Evolutionary conservation across 2,113 vertebrate genomes (phyloP).

Genomic region (Atlantisia rogersi): DNA sequence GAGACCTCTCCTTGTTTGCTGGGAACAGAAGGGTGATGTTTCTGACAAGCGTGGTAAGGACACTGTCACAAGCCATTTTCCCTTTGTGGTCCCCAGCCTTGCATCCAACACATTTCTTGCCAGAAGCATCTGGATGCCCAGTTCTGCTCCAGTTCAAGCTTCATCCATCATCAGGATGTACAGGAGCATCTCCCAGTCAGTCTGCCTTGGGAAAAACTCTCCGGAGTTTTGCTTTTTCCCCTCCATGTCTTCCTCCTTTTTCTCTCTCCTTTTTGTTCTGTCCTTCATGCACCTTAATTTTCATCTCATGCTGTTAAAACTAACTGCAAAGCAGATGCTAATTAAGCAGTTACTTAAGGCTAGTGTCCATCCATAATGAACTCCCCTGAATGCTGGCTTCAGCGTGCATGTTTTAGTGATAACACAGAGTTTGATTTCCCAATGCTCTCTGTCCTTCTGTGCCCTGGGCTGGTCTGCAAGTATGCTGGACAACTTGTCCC

Average conservation of each 20-base stretch:
- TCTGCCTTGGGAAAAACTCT: background rate
- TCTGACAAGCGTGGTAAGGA: background rate
- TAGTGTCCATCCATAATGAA: background rate
- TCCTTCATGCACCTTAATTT: background rate
- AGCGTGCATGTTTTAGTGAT: rapidly evolving
- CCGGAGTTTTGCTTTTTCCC: background rate
- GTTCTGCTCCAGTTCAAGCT: background rate
- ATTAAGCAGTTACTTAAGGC: background rate
- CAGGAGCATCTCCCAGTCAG: background rate
- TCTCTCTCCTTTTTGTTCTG: background rate
- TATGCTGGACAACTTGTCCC: background rate
- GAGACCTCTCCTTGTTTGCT: background rate
- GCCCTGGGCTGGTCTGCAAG: background rate
- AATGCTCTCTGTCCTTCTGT: background rate
- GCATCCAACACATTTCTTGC: rapidly evolving
- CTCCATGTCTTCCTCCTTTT: background rate
- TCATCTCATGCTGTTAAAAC: background rate
- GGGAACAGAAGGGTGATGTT: background rate
- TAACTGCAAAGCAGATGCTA: background rate
- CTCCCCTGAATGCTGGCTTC: background rate
- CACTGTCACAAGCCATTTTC: background rate
- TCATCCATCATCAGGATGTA: background rate
- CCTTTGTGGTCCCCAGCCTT: rapidly evolving
- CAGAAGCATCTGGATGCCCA: background rate
- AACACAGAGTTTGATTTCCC: background rate